Evolutionary conservation across 2,797 vertebrate genomes (phyloP).

Genomic region (Xyrichtys novacula): DNA sequence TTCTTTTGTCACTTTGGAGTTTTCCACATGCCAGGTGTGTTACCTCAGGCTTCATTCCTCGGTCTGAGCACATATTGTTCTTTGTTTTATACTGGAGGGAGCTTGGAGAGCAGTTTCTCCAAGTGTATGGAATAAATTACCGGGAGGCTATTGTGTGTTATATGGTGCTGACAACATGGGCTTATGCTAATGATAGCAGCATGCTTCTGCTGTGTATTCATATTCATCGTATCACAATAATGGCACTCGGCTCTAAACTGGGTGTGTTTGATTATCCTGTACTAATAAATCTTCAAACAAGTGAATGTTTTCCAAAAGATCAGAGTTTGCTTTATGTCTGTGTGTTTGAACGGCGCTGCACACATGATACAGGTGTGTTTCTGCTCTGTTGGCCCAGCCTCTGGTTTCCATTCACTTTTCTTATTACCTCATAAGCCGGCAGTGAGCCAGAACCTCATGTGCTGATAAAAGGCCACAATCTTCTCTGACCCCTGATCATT

Average conservation of each 20-base stretch:
- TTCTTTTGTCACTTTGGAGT: not conserved
- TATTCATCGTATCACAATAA: constrained; percentile 27
- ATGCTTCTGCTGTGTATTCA: constrained; percentile 36
- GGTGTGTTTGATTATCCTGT: constrained; percentile 32
- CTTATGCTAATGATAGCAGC: constrained; percentile 57
- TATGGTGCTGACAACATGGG: constrained; percentile 21
- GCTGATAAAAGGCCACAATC: constrained; percentile 18
- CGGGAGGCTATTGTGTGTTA: constrained; percentile 20
- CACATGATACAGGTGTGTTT: constrained; percentile 30
- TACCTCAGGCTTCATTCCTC: constrained; percentile 39
- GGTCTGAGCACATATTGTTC: constrained; percentile 16
- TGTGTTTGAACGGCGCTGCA: constrained; percentile 20
- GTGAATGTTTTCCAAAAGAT: constrained; percentile 11
- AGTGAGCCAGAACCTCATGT: constrained; percentile 31
- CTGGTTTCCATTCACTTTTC: constrained; percentile 55
- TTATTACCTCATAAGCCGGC: constrained; percentile 17
- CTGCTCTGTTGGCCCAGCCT: constrained; percentile 35
- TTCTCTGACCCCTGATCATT: constrained; percentile 35
- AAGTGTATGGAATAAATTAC: constrained; percentile 51
- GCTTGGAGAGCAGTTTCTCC: constrained; percentile 17
- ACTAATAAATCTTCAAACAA: not conserved
- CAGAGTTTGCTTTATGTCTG: constrained; percentile 9
- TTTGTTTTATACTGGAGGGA: constrained; percentile 18
- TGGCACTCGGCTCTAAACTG: constrained; percentile 23
- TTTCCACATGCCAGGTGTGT: constrained; percentile 46